Conservation (phyloP, 2,888 invertebrate genomes). For the Ochropacha duplaris region DNA sequence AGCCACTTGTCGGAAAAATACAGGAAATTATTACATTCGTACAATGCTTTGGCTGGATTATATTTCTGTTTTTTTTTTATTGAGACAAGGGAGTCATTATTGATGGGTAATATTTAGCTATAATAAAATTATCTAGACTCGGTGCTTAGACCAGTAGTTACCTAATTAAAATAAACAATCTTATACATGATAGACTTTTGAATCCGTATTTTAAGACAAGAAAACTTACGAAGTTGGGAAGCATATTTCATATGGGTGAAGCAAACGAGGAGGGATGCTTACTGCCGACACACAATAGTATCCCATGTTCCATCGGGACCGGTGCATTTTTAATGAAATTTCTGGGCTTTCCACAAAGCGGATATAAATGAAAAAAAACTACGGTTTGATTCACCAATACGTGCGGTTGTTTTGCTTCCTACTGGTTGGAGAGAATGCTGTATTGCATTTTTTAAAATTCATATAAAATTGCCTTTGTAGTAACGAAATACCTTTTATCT, state of each 20-base stretch:
- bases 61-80: conserved; percentile 22
- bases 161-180: background rate
- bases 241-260: conserved; percentile 31
- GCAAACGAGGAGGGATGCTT: conserved; percentile 27
- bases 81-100: background rate
- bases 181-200: background rate
- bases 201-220: background rate
- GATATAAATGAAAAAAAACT: conserved; percentile 62
- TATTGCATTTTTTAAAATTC: conserved; percentile 27
- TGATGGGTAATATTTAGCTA: background rate
- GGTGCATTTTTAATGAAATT: conserved; percentile 72
- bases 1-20: conserved; percentile 63
- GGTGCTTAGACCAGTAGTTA: background rate
- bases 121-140: background rate
- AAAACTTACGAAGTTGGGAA: background rate
- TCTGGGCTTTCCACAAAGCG: conserved; percentile 69
- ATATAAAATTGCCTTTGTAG: conserved; percentile 5
- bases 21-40: conserved; percentile 69
- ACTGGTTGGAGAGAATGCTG: conserved; percentile 31
- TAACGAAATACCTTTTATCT: background rate
- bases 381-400: conserved; percentile 52
- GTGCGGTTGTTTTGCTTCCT: conserved; percentile 33
- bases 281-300: conserved; percentile 29
- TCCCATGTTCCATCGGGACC: conserved; percentile 17
- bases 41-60: conserved; percentile 51